Evolutionary conservation across 2,888 invertebrate species (phyloP), one percentile per base, ranked within the genome.

Genomic region (Zhengitettix transpicula): DNA sequence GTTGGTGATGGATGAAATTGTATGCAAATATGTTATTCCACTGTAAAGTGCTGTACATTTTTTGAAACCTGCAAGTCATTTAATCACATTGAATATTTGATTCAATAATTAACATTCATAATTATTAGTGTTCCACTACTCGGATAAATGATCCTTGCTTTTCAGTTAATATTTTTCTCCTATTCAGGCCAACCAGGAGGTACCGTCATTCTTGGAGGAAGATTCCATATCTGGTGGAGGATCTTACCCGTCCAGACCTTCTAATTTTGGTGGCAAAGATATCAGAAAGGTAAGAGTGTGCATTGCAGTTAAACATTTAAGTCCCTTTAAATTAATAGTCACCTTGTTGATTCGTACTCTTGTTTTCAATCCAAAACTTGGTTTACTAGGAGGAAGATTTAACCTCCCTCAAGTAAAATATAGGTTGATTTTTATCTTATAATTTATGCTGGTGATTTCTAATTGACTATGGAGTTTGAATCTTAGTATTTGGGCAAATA

Each of bases 171-270:
- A 10, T 41, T 58, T 47, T 55, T 61, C 9, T 57, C 64, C 52
- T 56, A 55, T 62, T 14, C 54, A 89, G 70, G 89, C 94, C 0
- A 80, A 81, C 0, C 93, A 95, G 70, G 70, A 78, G 0, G 80
- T 95, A 9, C 96, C 96, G 0, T 83, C 84, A 10, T 93, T 87
- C 78, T 70, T 93, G 17, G 69, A 73, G 72, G 62, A 80, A 69
- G 71, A 72, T 16, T 75, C 77, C 0, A 68, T 67, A 9, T 67
- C 66, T 51, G 72, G 71, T 12, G 73, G 73, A 28, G 73, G 76
- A 47, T 75, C 70, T 52, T 72, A 73, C 1, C 63, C 63, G 10
- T 77, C 76, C 66, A n/a, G 58, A 9, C 64, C 62, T 12, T 64
- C 65, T 14, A 75, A 74, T 56, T 89, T 87, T 66, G 88, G 88